Base-by-base conservation (phyloP, 1,140 invertebrate genomes). In the Linepithema humile region DNA sequence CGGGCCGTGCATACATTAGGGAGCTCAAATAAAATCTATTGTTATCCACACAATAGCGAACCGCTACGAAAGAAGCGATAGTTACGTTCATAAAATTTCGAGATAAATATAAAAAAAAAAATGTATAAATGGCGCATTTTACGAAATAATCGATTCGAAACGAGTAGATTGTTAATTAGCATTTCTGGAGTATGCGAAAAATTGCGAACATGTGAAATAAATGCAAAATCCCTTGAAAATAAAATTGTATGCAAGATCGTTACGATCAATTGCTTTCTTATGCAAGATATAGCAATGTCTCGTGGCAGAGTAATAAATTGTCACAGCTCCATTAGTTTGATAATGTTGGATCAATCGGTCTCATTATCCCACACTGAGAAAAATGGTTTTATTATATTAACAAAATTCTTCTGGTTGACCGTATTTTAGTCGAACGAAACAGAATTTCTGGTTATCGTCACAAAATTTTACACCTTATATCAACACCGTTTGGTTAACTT, bases 21-120 rank as follows among this genome's bases (percentile, higher is more conserved):
- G 40, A 53, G 29, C 65, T 65, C 70, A 32, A 40, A 38, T 57
- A 84, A 84, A 69, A 80, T 80, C 57, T 38, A 84, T 69, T 82
- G 43, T 60, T 62, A 29, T 83, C 9, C 40, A 26, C 45, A 38
- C 75, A 80, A 55, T 65, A 32, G 55, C 6, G 60, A 45, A 29
- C 23, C n/a, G 40, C n/a, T 35, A 40, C 17, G 32, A 38, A 53
- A 20, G 62, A 38, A 78, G 12, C 32, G 23, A 12, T 4, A 15
- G 32, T 40, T 17, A 29, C 17, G 62, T 38, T 53, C 10, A 10
- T 64, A 78, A 78, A 77, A 53, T 78, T 78, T 26, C 5, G 20
- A 40, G 23, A 3, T 29, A n/a, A 40, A 67, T 20, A 20, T 38
- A 26, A 29, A 23, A 57, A 9, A n/a, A 20, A 20, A 55, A 29